phyloP scores from a whole-genome alignment of 2,888 invertebrate genomes.

The Drosophila cyrtoloma region DNA sequence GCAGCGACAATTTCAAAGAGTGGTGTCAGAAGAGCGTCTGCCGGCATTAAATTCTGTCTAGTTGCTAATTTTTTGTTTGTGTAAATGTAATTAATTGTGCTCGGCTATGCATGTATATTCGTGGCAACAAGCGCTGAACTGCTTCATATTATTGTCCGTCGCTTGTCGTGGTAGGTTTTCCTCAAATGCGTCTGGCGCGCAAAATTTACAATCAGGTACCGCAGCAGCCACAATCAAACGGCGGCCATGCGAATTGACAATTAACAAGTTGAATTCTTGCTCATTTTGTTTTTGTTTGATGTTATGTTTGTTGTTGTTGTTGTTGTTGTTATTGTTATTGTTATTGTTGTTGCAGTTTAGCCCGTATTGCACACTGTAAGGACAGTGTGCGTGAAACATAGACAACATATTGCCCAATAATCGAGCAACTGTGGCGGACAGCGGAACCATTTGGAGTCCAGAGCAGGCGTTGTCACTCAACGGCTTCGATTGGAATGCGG shows the following conservation, averaged over 20 bases:
- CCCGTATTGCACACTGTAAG: conserved; percentile 34
- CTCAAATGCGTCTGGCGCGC: background rate
- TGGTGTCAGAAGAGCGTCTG: conserved; percentile 20
- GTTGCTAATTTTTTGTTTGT: background rate
- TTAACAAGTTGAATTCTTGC: background rate
- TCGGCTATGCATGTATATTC: background rate
- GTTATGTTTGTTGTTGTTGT: background rate
- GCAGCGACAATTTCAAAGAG: background rate
- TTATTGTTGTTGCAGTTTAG: background rate
- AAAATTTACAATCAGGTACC: background rate
- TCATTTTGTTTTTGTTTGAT: background rate
- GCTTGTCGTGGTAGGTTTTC: background rate
- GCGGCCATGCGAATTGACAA: background rate
- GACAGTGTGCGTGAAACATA: conserved; percentile 42
- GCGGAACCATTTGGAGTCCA: conserved; percentile 41
- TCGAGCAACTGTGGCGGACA: conserved; percentile 44
- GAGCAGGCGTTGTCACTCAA: conserved; percentile 31
- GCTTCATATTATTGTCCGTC: background rate
- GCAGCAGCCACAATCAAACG: background rate
- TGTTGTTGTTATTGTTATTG: background rate
- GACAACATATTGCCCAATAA: conserved; percentile 47
- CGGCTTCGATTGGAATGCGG: conserved; percentile 25
- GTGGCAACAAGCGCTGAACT: background rate
- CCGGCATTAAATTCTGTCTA: conserved; percentile 45
- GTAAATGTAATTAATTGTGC: conserved; percentile 1